These are phyloP conservation scores for Entosphenus tridentatus DNA, from an alignment of 2,113 vertebrate genomes.

Conservation along the genomic window DNA sequence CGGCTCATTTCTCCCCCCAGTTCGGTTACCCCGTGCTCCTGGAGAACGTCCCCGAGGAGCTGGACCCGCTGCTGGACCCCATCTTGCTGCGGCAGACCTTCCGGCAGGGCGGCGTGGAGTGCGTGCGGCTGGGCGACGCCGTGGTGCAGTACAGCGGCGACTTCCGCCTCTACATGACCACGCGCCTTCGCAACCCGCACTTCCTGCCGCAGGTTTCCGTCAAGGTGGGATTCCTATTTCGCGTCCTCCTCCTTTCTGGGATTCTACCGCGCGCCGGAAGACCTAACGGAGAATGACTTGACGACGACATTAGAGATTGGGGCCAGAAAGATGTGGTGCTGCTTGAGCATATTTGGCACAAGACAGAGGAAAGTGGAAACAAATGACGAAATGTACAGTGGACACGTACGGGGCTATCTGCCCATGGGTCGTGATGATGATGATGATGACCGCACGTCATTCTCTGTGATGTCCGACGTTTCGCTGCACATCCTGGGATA, in stretches of 20 bases:
- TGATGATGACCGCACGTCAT: too few species aligned
- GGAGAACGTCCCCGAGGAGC: conserved; percentile 20
- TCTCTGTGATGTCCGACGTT: too few species aligned
- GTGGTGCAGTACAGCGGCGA: conserved; percentile 18
- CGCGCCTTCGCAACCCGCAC: conserved; percentile 21
- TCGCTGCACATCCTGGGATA: too few species aligned
- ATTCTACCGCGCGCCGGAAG: too few species aligned
- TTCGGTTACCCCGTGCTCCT: conserved; percentile 16
- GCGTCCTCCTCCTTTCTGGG: neutral
- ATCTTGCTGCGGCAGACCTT: conserved; percentile 15
- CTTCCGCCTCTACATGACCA: conserved; percentile 21
- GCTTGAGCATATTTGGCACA: too few species aligned
- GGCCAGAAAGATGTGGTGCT: too few species aligned
- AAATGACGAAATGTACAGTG: too few species aligned
- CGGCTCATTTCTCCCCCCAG: conserved; percentile 11
- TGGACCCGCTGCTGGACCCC: conserved; percentile 13
- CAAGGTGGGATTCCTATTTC: conserved; percentile 22
- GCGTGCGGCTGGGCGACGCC: conserved; percentile 15
- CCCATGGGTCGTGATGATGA: too few species aligned
- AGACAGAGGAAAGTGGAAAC: too few species aligned
- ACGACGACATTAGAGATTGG: too few species aligned
- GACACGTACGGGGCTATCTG: too few species aligned
- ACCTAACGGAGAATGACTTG: too few species aligned
- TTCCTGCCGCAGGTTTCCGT: conserved; percentile 21
- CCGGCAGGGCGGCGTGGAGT: conserved; percentile 16